A percentile compares a stretch with the other conserved stretches of the same genome.
These are phyloP conservation scores for Manis javanica DNA, from an alignment of 2,797 vertebrate species.

Conservation along the genomic window DNA sequence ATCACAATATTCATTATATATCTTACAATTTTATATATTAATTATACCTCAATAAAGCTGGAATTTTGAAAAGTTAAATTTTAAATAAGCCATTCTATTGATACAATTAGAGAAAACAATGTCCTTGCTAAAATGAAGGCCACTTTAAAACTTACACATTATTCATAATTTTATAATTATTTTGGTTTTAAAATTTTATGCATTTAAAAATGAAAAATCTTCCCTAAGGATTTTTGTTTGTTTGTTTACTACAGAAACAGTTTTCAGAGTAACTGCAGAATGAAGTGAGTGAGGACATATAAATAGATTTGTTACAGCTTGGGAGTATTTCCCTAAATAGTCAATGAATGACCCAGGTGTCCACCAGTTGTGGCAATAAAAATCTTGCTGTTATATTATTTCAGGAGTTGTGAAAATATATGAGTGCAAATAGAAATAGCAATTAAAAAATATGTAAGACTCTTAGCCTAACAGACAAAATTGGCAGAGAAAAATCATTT, in stretches of 20 bases:
- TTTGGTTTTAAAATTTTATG: constrained; percentile 42
- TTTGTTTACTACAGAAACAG: neutral
- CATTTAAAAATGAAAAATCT: neutral
- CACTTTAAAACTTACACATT: neutral
- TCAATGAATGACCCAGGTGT: constrained; percentile 49
- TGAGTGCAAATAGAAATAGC: constrained; percentile 59
- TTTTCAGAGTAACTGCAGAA: neutral
- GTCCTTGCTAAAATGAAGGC: neutral
- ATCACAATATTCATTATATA: neutral
- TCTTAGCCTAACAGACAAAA: constrained; percentile 59
- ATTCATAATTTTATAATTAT: neutral
- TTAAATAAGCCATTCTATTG: constrained; percentile 8
- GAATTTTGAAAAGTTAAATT: neutral
- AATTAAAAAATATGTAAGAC: constrained; percentile 77
- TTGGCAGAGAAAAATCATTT: constrained; percentile 60
- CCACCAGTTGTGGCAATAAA: constrained; percentile 71
- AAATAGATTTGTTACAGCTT: neutral
- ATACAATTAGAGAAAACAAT: neutral
- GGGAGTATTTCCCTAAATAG: neutral
- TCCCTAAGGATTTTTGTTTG: neutral
- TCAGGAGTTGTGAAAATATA: constrained; percentile 69
- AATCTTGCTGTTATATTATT: constrained; percentile 68
- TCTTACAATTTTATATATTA: neutral
- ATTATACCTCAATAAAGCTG: neutral
- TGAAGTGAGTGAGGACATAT: neutral